phyloP scores from a whole-genome alignment of 2,888 invertebrate genomes.

The Colostygia pectinataria region DNA sequence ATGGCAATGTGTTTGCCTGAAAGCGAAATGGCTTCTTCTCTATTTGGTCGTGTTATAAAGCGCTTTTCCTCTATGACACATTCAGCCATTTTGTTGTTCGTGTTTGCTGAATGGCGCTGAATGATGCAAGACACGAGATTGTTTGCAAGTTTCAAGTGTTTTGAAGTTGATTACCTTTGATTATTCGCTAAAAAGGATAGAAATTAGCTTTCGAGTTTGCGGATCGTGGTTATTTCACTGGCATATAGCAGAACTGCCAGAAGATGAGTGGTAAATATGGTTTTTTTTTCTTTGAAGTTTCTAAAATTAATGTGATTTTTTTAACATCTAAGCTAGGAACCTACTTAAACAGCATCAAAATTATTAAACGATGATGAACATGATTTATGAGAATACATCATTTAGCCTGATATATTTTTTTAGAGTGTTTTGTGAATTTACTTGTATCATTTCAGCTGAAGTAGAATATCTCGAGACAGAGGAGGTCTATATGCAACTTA shows the following conservation, averaged over 20 bases:
- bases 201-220: no score
- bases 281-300: background rate
- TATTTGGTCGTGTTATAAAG: conserved; percentile 66
- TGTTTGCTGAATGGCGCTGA: conserved; percentile 53
- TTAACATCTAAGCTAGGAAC: no score
- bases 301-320: background rate
- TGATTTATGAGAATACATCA: no score
- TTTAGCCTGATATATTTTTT: no score
- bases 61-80: conserved; percentile 65
- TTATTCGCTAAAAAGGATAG: no score
- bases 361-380: no score
- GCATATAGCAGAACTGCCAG: conserved; percentile 5
- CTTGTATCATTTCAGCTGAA: conserved; percentile 51
- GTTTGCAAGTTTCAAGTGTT: conserved; percentile 44
- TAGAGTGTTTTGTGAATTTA: background rate
- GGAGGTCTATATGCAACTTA: conserved; percentile 57
- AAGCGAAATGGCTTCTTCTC: conserved; percentile 24
- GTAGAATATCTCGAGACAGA: conserved; percentile 62
- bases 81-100: conserved; percentile 78
- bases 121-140: conserved; percentile 65
- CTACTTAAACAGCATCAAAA: no score
- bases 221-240: no score
- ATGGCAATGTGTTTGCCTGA: no score
- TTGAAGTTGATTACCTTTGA: conserved; percentile 3
- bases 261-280: conserved; percentile 41